These are phyloP conservation scores for Rhabdomys dilectus DNA, from an alignment of 2,113 vertebrate genomes.

Conservation along the genomic window DNA sequence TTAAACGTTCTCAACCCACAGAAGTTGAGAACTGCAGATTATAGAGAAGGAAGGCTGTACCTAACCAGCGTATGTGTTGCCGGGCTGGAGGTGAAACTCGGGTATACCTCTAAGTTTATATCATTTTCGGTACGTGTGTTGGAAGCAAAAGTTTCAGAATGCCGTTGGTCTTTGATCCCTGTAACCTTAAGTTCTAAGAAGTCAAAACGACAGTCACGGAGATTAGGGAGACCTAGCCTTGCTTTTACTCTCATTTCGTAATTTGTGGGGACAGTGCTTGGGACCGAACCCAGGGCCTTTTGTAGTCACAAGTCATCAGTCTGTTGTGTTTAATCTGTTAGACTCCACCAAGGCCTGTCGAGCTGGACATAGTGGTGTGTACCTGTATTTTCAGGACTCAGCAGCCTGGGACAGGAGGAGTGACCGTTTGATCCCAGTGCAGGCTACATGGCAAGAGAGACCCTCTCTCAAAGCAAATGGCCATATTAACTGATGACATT, in stretches of 20 bases:
- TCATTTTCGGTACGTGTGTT: background rate
- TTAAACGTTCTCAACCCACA: background rate
- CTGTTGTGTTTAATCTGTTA: background rate
- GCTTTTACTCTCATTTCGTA: background rate
- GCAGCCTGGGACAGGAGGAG: background rate
- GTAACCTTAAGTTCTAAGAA: conserved; percentile 39
- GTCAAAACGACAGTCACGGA: background rate
- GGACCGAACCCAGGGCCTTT: background rate
- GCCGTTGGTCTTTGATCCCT: background rate
- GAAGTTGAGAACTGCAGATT: background rate
- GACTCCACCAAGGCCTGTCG: background rate
- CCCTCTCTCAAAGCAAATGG: background rate
- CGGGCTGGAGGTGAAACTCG: background rate
- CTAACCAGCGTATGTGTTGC: background rate
- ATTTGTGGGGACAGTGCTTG: background rate
- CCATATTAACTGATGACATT: background rate
- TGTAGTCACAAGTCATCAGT: background rate
- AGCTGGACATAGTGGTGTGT: too few species aligned
- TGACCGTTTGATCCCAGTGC: background rate
- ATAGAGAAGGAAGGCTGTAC: background rate
- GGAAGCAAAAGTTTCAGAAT: background rate
- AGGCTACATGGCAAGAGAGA: background rate
- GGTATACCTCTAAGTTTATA: background rate
- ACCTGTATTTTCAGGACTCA: background rate
- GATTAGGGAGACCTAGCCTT: background rate